Base-by-base conservation (phyloP, 1,140 invertebrate species). In the Vollenhovia emeryi region DNA sequence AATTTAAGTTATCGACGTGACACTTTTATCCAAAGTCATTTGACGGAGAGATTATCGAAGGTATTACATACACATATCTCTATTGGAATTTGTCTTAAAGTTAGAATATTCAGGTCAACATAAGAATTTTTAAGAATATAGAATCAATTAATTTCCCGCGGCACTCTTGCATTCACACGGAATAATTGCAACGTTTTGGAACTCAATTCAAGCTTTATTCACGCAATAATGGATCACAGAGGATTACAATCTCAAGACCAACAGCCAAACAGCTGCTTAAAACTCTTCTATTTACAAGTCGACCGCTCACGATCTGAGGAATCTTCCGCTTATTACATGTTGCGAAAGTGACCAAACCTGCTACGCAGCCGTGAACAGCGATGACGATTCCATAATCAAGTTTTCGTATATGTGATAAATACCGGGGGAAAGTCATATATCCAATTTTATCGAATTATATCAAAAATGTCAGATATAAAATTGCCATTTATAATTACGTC, bases 241-340 rank as follows among this genome's bases (percentile, higher is more conserved):
- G 21, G n/a, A 66, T 66, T 45, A 66, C n/a, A 43, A 24, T 66
- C 21, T 21, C 62, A 40, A 4, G 21, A 62, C 18, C 2, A 64
- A 0, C 24, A n/a, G 0, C 4, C 11, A 6, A 66, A 45, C 62
- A 64, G 21, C 11, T 62, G 18, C 30, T n/a, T 8, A 11, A 2
- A 33, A 62, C 11, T 11, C 30, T 13, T 6, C 11, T 64, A 36
- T 21, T 21, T 36, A 64, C 33, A 64, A 21, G 21, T 64, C 18
- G 33, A 36, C 1, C 60, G 3, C 0, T 64, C 0, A 21, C 21
- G 2, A 24, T 57, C n/a, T 45, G 21, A 62, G 1, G 3, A 45
- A 66, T 66, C 11, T 24, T 66, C n/a, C 40, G 8, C 60, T 62
- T 36, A 40, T 66, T 71, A n/a, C n/a, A n/a, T n/a, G n/a, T n/a